Evolutionary conservation across 2,888 invertebrate genomes (phyloP).

Genomic region (Limnephilus marmoratus): DNA sequence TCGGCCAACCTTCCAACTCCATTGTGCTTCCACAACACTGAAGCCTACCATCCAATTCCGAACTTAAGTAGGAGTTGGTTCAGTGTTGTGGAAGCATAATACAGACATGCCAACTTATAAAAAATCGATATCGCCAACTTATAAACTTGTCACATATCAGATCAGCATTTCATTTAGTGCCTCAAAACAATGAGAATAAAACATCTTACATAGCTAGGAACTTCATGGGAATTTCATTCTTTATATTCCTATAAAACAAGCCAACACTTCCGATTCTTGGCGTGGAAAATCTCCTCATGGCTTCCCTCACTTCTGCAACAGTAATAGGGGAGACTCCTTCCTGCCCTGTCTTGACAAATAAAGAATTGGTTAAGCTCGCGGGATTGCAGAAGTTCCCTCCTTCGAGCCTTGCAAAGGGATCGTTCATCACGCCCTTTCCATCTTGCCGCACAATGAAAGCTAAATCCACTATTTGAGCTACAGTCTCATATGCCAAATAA

Average conservation of each 20-base stretch:
- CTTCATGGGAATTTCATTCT: constrained; percentile 67
- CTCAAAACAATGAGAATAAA: not conserved
- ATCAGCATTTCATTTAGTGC: not conserved
- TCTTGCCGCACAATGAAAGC: constrained; percentile 90
- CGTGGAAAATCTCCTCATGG: constrained; percentile 84
- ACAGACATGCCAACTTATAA: not conserved
- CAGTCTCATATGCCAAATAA: constrained; percentile 93
- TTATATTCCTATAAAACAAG: constrained; percentile 74
- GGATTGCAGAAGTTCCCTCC: constrained; percentile 82
- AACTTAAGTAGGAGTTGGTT: no score
- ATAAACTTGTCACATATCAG: not conserved
- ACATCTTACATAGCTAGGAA: constrained; percentile 62
- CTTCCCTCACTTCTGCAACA: constrained; percentile 90
- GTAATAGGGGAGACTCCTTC: constrained; percentile 85
- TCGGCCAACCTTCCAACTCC: no score
- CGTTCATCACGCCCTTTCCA: constrained; percentile 81
- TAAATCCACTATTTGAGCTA: constrained; percentile 92
- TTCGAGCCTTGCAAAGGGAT: constrained; percentile 83
- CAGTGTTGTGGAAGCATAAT: no score
- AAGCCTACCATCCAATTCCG: no score
- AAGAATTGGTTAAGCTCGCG: constrained; percentile 77
- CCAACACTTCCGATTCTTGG: constrained; percentile 79
- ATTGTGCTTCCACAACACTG: no score
- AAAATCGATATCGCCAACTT: no score
- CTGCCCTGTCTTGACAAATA: constrained; percentile 78